Percentiles rank a stretch among this genome's conserved stretches.
These are phyloP conservation scores for Drosophila conformis DNA, from an alignment of 2,888 invertebrate species.

Conservation along the genomic window DNA sequence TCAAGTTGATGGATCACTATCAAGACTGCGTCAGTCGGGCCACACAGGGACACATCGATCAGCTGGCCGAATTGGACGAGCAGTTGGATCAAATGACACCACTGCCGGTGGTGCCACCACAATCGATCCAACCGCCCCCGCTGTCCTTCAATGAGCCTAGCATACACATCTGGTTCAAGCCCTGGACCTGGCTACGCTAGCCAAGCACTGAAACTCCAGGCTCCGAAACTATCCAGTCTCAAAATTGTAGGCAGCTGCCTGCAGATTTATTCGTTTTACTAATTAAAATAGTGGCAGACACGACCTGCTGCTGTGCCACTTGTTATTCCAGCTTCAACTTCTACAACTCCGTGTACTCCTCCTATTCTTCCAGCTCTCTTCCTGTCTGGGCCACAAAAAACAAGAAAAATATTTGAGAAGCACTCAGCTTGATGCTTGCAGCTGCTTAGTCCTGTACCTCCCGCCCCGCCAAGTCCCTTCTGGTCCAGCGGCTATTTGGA, in stretches of 20 bases:
- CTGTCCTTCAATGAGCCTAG: not conserved
- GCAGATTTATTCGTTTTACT: constrained; percentile 39
- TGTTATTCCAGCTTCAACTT: not conserved
- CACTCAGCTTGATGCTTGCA: constrained; percentile 25
- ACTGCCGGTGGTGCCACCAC: not conserved
- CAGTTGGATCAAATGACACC: not conserved
- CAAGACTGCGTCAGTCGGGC: constrained; percentile 44
- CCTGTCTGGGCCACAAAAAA: constrained; percentile 6
- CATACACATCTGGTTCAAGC: constrained; percentile 48
- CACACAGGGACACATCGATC: constrained; percentile 52
- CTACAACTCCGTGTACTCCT: not conserved
- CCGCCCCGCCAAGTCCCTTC: constrained; percentile 7
- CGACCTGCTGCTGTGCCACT: constrained; percentile 5
- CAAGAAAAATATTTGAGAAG: constrained; percentile 39
- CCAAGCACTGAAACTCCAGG: too few relatives aligned
- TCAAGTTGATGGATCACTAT: constrained; percentile 55
- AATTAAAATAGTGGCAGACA: constrained; percentile 44
- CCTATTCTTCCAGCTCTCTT: not conserved
- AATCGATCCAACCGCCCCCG: not conserved
- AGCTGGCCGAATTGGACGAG: constrained; percentile 17
- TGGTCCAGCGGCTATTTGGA: constrained; percentile 20
- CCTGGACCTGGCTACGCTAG: constrained; percentile 64
- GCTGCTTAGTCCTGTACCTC: constrained; percentile 9
- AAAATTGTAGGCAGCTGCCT: constrained; percentile 36
- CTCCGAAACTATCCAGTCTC: not conserved